Evolutionary conservation across 2,797 vertebrate species (phyloP).

Genomic region (Epinephelus malabaricus): DNA sequence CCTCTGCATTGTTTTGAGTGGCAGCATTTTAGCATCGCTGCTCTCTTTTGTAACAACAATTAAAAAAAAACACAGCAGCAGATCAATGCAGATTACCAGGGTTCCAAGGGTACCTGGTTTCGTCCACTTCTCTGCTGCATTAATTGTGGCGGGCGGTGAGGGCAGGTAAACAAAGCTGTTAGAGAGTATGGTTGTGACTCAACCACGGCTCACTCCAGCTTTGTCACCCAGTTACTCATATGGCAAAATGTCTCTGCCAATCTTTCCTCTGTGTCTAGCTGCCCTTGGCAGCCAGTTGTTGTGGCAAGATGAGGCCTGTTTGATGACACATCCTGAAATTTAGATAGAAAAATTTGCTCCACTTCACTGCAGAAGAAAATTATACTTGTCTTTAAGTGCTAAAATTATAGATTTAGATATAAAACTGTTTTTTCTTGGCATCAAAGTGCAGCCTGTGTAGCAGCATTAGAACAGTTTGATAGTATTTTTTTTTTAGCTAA

Average conservation of each 20-base stretch:
- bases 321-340: conserved; percentile 38
- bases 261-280: conserved; percentile 50
- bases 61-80: conserved; percentile 61
- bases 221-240: conserved; percentile 59
- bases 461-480: background rate
- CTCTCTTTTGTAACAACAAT: conserved; percentile 73
- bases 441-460: background rate
- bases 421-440: background rate
- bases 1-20: conserved; percentile 63
- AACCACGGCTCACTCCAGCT: conserved; percentile 58
- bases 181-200: conserved; percentile 72
- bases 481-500: background rate
- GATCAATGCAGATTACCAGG: conserved; percentile 71
- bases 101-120: conserved; percentile 70
- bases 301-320: conserved; percentile 48
- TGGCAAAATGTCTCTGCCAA: conserved; percentile 62
- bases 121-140: conserved; percentile 71
- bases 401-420: background rate
- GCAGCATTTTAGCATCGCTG: conserved; percentile 68
- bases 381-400: background rate
- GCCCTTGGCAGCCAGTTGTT: conserved; percentile 49
- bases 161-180: conserved; percentile 83
- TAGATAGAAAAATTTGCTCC: conserved; percentile 2
- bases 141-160: conserved; percentile 74
- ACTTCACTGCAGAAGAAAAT: conserved; percentile 11